Base-by-base conservation (phyloP, 2,797 vertebrate genomes). In the Catharus ustulatus region DNA sequence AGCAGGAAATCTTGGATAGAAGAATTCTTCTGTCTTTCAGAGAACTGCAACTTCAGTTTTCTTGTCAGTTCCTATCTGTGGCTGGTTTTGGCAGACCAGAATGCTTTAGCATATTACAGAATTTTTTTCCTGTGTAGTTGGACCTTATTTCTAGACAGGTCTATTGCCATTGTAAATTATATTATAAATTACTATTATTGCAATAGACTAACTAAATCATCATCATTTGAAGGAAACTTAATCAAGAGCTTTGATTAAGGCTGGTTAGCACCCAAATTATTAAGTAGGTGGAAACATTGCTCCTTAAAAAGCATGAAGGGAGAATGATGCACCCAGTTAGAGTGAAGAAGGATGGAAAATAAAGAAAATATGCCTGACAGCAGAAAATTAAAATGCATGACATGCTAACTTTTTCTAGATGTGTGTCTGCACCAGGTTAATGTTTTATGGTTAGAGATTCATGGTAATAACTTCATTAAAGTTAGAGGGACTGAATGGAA, bases 41-140 rank as follows among this genome's bases (percentile, higher is more conserved):
- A 68, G 29, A 82, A 63, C 12, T 49, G 4, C 11, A 90, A 10
- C 6, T 89, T 30, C 15, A 17, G 2, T 61, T 71, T 73, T 79
- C 22, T 22, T 45, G 5, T 55, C 15, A 17, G 5, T 40, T 79
- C 24, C 6, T 62, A 3, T 52, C 29, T 84, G 29, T 69, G 13
- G 12, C 10, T 82, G 4, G 2, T 87, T 90, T 89, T 78, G 34
- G 4, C 26, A 73, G 36, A 45, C 2, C 6, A 18, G 9, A 32
- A 43, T 48, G 34, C 5, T 78, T 55, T 51, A 34, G 4, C 3
- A 46, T 30, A 63, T 24, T 68, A 9, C 13, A 63, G 19, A 22
- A 2, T 3, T 0, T 32, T 1, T 54, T 9, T 48, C 21, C 69
- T 34, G 0, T 59, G 5, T 9, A 5, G 0, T 38, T 71, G 6